These are phyloP conservation scores for Progne subis DNA, from an alignment of 2,113 vertebrate genomes.

Conservation along the genomic window DNA sequence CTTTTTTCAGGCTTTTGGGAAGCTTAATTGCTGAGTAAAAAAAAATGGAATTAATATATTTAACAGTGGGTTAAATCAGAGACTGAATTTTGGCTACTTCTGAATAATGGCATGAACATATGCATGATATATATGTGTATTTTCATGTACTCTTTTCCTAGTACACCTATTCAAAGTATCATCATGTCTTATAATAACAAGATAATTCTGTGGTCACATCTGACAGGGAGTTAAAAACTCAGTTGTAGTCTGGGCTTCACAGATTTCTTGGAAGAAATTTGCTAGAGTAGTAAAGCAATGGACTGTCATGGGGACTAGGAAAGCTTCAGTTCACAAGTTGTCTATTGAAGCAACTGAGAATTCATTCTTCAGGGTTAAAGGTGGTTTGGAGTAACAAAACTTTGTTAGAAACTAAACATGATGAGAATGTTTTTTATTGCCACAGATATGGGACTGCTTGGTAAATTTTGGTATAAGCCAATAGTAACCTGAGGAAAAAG, in stretches of 20 bases:
- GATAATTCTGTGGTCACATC: not conserved
- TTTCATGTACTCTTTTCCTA: not conserved
- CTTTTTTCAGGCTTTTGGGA: not conserved
- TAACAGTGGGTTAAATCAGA: not conserved
- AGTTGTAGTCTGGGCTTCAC: not conserved
- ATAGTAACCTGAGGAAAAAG: not conserved
- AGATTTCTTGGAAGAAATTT: not conserved
- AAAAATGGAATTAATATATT: not conserved
- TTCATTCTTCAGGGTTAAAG: not conserved
- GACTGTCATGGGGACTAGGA: accelerated
- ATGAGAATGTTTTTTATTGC: not conserved
- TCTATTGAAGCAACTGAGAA: not conserved
- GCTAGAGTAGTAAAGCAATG: not conserved
- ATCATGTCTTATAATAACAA: not conserved
- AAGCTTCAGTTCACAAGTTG: not conserved
- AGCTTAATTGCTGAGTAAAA: not conserved
- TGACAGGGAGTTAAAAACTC: not conserved
- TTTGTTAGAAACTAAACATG: not conserved
- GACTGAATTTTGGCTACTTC: not conserved
- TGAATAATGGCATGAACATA: not conserved
- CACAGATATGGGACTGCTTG: not conserved
- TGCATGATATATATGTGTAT: not conserved
- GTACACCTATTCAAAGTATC: not conserved
- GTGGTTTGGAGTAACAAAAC: not conserved
- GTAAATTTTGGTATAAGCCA: not conserved